Base-by-base conservation (phyloP, 2,888 invertebrate species). In the Hedya salicella region DNA sequence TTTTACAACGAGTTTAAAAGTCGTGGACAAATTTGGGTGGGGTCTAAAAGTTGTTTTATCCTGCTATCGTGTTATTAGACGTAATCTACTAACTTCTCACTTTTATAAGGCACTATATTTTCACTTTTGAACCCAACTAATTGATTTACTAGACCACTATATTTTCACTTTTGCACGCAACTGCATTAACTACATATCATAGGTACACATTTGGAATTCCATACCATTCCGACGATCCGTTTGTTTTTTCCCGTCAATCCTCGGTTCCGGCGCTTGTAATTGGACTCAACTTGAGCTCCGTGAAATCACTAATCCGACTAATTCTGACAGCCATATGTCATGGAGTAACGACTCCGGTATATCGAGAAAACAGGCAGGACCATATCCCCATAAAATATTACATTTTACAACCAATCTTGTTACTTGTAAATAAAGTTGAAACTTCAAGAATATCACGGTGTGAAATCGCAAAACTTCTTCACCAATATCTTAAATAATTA, bases 321-420 rank as follows among this genome's bases (percentile, higher is more conserved):
- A 91, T 91, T 91, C 86, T 90, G 91, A 91, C 91, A 90, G 86
- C 90, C 90, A 91, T 91, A 92, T 91, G 92, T 92, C 90, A 91
- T 82, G 82, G 76, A 71, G 79, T 90, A 91, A 91, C 88, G 88
- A 89, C 81, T 74, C 75, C 79, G 81, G 80, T 69, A 70, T 72
- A 73, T 57, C 46, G 44, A 72, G 73, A 70, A 68, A 71, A 69
- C 72, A 70, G 72, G 69, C 73, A 68, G 67, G 69, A 69, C 48
- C 62, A 44, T 56, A 61, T 62, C 52, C 70, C 69, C 70, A 70
- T 74, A 71, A 59, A 68, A n/a, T 13, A 40, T 62, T 49, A 0
- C 19, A 17, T 1, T 30, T 16, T 5, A 57, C 32, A 32, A 13
- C n/a, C n/a, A 3, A 32, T 13, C 49, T 49, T 53, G 32, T 36